Base-by-base conservation (phyloP, 2,888 invertebrate species). In the Tupiocoris notatus region DNA sequence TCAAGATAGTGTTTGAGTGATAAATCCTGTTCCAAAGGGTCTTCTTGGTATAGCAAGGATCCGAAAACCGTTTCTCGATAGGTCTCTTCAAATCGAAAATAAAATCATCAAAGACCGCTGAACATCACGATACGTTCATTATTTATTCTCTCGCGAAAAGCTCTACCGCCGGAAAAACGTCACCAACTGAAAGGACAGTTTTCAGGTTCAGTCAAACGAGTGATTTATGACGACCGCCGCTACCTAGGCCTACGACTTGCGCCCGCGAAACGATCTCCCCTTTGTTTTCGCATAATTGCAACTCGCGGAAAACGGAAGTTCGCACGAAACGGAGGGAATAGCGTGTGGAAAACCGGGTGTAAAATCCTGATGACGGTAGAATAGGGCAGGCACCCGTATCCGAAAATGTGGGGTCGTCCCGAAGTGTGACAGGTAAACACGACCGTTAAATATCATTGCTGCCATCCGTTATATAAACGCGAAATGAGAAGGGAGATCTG, bases 281-380 rank as follows among this genome's bases (percentile, higher is more conserved):
- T 78, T 78, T 78, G 78, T 78, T 78, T 68, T 78, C 65, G 78
- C 73, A 74, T 78, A 77, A 78, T 78, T 77, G 78, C 65, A 63
- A 39, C 39, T 39, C 39, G 6, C 39, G 39, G 39, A 59, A 62
- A 22, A 23, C 21, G 74, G 59, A 63, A 71, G 16, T 58, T 24
- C 57, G 63, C n/a, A n/a, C n/a, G n/a, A n/a, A n/a, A n/a, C n/a
- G n/a, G n/a, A n/a, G n/a, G n/a, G n/a, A n/a, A n/a, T 21, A 1
- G 22, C 1, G 16, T 12, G 21, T 1, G 58, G 2, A 17, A 20
- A 21, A 21, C 17, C 39, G 61, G n/a, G 18, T 73, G 63, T 58
- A 59, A 70, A 70, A 70, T 59, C 24, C 58, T 24, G 12, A 20
- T 56, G 58, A 21, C 16, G 58, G 18, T 39, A 39, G 17, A 63